Percentiles rank a stretch among this genome's conserved stretches.
phyloP scores from a whole-genome alignment of 2,797 vertebrate species.

The Argya squamiceps region DNA sequence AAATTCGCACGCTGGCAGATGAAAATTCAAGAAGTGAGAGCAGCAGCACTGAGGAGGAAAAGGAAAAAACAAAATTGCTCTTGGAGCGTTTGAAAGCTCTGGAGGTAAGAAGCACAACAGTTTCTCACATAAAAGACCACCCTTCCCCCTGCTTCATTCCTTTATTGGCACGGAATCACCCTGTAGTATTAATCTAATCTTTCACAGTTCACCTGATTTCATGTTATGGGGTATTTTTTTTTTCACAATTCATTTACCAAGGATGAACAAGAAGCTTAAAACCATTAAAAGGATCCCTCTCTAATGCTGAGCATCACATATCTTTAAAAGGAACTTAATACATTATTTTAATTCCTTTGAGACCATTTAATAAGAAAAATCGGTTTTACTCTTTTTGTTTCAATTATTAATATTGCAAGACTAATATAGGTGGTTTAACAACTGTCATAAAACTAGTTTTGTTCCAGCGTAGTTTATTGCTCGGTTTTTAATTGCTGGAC shows the following conservation, averaged over 20 bases:
- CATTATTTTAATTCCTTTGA: slow-evolving; percentile 26
- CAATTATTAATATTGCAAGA: slow-evolving; percentile 1
- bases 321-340: slow-evolving; percentile 1
- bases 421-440: not conserved
- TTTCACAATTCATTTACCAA: slow-evolving; percentile 30
- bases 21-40: slow-evolving; percentile 70
- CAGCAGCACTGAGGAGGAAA: slow-evolving; percentile 78
- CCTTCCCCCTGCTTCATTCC: not conserved
- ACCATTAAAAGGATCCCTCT: not conserved
- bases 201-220: slow-evolving; percentile 23
- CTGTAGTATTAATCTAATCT: slow-evolving; percentile 38
- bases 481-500: not conserved
- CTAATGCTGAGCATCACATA: not conserved
- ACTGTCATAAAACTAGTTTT: slow-evolving; percentile 9
- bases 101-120: slow-evolving; percentile 81
- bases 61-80: slow-evolving; percentile 81
- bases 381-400: not conserved
- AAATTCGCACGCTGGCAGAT: slow-evolving; percentile 51
- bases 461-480: not conserved
- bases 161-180: slow-evolving; percentile 22
- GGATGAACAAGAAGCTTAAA: not conserved
- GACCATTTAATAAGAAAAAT: not conserved
- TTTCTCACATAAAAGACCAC: not conserved
- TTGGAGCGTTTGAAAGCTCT: slow-evolving; percentile 86
- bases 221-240: not conserved